phyloP scores from a whole-genome alignment of 1,140 invertebrate genomes.

The Papilio polytes region DNA sequence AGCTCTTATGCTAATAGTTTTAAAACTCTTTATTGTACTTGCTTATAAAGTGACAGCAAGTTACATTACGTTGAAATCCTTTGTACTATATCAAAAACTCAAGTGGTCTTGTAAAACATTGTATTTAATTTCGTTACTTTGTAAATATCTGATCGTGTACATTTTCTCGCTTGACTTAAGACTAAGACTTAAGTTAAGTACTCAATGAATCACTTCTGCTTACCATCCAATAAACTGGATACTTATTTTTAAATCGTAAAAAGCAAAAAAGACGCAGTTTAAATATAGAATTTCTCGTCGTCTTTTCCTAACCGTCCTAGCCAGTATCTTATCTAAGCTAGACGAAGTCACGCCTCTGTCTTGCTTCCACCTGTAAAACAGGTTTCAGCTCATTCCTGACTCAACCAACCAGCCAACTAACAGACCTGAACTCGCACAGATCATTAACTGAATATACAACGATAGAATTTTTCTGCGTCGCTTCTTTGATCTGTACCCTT shows the following conservation, averaged over 20 bases:
- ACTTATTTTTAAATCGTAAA: conserved; percentile 2
- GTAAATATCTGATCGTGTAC: neutral
- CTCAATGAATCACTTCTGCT: neutral
- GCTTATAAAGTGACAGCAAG: no score
- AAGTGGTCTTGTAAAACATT: neutral
- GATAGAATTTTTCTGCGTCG: neutral
- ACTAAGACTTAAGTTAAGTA: neutral
- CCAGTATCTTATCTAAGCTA: neutral
- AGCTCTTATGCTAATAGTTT: no score
- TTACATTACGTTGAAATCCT: neutral
- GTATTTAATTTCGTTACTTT: neutral
- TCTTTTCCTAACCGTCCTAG: neutral
- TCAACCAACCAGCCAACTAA: neutral
- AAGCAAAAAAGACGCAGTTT: neutral
- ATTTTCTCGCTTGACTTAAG: neutral
- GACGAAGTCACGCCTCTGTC: neutral
- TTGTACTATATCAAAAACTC: neutral
- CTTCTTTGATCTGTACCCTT: neutral
- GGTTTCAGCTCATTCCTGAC: neutral
- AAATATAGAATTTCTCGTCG: conserved; percentile 6
- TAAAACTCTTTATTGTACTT: no score
- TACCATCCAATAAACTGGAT: conserved; percentile 1
- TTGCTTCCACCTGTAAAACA: neutral
- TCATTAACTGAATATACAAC: neutral
- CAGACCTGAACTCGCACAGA: neutral